A percentile compares a stretch with the other conserved stretches of the same genome.
These are phyloP conservation scores for Eriocheir sinensis DNA, from an alignment of 1,140 invertebrate species.

Conservation along the genomic window DNA sequence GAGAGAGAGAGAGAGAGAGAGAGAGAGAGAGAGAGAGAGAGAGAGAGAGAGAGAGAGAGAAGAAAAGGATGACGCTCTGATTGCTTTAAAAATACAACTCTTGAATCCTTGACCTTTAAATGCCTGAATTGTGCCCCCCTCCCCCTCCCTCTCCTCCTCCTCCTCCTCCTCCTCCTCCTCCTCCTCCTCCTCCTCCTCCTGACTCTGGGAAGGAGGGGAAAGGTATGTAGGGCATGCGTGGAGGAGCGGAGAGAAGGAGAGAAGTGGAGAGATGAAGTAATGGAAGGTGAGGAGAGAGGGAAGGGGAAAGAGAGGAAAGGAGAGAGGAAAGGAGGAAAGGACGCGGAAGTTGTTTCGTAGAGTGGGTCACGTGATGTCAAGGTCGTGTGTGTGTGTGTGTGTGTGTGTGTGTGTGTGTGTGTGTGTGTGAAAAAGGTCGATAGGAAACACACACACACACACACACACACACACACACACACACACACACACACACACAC, in stretches of 20 bases:
- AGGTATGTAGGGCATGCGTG: not conserved
- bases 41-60: not conserved
- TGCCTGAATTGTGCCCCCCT: not conserved
- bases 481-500: conserved; percentile 52
- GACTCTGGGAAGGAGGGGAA: not conserved
- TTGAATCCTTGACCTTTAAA: conserved; percentile 9
- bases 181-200: not conserved
- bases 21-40: no score
- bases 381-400: no score
- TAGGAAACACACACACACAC: not conserved
- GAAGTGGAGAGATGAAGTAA: no score
- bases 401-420: no score
- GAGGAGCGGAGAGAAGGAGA: not conserved
- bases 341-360: not conserved
- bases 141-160: not conserved
- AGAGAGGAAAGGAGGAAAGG: not conserved
- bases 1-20: no score
- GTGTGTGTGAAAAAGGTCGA: not conserved
- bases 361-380: not conserved
- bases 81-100: not conserved
- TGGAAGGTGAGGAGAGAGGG: not conserved
- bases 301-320: not conserved
- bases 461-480: conserved; percentile 42
- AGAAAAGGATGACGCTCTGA: not conserved
- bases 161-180: not conserved